Base-by-base conservation (phyloP, 2,113 vertebrate genomes). In the Agapornis roseicollis region DNA sequence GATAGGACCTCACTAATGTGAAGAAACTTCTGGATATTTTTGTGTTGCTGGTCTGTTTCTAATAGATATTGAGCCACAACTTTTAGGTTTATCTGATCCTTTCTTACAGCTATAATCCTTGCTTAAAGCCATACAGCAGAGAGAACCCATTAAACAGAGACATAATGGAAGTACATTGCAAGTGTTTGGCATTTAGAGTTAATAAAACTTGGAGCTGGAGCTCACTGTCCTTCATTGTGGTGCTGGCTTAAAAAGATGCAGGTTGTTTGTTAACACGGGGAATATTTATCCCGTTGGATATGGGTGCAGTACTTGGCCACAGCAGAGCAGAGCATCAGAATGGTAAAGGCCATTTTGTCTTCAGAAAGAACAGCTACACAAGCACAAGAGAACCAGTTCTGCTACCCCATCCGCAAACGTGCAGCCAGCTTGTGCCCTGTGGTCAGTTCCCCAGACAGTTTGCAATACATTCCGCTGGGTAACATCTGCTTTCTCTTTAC, bases 351-450 rank as follows among this genome's bases (percentile, higher is more conserved):
- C 25, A 23, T 6, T 82, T 33, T 85, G 66, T 68, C 39, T 85
- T 17, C 41, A 31, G 37, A 11, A 65, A 56, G 46, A 71, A 28
- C 58, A 91, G 65, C 74, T 47, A 44, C 61, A n/a, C 3, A 4
- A 55, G n/a, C 55, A 14, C 66, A 65, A 77, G n/a, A 87, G 91
- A 31, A 22, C 11, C 63, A 39, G 61, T 11, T 46, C 73, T 53
- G 5, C 27, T 29, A 9, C 70, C 42, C 60, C 18, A 9, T 10
- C 28, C 0, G 0, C 37, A 35, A 42, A 22, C 0, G 0, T 35
- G 6, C 23, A 44, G 25, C 37, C 76, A 72, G 37, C 39, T 10
- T 15, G 37, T 44, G 49, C 41, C 70, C 29, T 24, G 58, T 11
- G 11, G 42, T 28, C 90, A 28, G 28, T 19, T 56, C 31, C 61